Conservation (phyloP, 2,113 vertebrate genomes). For the Psilopogon haemacephalus region DNA sequence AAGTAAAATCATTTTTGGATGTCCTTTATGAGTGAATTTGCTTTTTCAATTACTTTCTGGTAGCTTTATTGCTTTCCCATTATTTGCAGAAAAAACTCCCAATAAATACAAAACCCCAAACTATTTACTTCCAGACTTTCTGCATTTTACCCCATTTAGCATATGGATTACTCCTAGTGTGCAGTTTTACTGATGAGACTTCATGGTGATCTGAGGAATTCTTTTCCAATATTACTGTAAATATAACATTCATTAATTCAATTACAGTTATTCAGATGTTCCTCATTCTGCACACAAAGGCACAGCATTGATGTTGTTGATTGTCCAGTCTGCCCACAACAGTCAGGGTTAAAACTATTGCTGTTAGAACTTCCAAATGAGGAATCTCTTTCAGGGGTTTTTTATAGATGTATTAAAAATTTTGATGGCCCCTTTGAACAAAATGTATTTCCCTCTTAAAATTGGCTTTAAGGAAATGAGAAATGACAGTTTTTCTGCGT, state of each 20-base stretch:
- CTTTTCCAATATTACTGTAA: neutral
- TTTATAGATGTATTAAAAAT: neutral
- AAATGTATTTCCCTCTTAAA: neutral
- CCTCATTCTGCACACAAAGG: neutral
- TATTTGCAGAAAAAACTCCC: neutral
- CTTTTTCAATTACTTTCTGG: neutral
- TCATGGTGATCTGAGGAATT: neutral
- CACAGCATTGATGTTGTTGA: neutral
- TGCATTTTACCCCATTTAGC: neutral
- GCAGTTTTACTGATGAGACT: neutral
- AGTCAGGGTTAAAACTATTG: neutral
- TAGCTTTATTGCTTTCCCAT: neutral
- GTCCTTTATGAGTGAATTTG: neutral
- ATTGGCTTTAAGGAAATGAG: neutral
- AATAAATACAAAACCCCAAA: neutral
- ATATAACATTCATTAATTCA: neutral
- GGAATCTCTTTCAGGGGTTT: neutral
- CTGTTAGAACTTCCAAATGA: neutral
- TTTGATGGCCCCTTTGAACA: neutral
- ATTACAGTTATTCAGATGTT: neutral
- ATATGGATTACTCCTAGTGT: neutral
- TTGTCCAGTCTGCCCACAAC: neutral
- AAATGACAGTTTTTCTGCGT: neutral
- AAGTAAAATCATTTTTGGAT: constrained; percentile 12
- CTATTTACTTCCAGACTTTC: neutral